A percentile compares a stretch with the other conserved stretches of the same genome.
Evolutionary conservation across 1,140 invertebrate genomes (phyloP).

Genomic region (Bemisia tabaci): DNA sequence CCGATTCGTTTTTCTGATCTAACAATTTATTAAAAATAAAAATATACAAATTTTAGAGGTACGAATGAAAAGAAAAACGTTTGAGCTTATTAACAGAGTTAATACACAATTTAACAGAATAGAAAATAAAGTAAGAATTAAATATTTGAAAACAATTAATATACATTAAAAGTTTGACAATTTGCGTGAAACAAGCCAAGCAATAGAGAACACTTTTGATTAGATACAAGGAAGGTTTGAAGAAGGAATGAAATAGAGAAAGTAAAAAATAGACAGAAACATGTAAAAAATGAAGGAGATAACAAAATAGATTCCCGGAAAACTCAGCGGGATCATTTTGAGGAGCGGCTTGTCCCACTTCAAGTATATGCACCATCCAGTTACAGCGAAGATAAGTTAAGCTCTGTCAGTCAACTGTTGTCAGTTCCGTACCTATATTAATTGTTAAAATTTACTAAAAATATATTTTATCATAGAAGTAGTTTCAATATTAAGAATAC

Average conservation of each 20-base stretch:
- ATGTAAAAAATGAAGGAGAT: background rate
- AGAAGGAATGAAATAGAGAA: background rate
- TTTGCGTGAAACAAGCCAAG: background rate
- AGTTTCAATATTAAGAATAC: too few relatives aligned
- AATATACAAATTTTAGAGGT: background rate
- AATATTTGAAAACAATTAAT: background rate
- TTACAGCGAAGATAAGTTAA: too few relatives aligned
- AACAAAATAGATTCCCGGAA: too few relatives aligned
- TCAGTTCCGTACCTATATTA: too few relatives aligned
- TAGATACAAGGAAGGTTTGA: background rate
- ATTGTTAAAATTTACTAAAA: too few relatives aligned
- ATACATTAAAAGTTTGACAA: background rate
- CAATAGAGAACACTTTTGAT: background rate
- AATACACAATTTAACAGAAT: background rate
- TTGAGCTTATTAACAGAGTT: background rate
- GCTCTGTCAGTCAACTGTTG: too few relatives aligned
- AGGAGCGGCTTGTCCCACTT: too few relatives aligned
- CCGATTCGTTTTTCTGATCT: background rate
- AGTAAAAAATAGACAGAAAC: background rate
- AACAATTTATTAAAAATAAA: slow-evolving; percentile 1
- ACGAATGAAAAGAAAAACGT: background rate
- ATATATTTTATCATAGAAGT: too few relatives aligned
- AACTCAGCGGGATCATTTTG: too few relatives aligned
- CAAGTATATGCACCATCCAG: too few relatives aligned
- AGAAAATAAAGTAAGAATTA: background rate